Base-by-base conservation (phyloP, 2,888 invertebrate species). In the Ceramica pisi region DNA sequence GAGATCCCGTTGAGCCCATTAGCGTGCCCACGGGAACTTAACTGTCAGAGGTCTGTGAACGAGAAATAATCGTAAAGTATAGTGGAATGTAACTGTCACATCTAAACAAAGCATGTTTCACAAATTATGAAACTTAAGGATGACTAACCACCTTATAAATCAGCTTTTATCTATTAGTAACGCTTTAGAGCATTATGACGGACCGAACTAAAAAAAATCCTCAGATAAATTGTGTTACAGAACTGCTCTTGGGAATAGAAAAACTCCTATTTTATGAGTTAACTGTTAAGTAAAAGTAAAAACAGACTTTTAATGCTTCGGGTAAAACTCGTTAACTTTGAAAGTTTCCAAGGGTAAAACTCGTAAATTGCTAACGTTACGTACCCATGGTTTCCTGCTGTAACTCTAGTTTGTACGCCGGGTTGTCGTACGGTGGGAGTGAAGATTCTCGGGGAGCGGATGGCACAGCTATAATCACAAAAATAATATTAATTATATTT, bases 381-480 rank as follows among this genome's bases (percentile, higher is more conserved):
- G 95, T 96, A 98, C 98, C 98, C 98, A 98, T 98, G 89, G 98
- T 98, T 96, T 98, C 98, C 96, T 98, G 98, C 94, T 98, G 98
- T 93, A 98, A 97, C 95, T 98, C 98, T 92, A 98, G 98, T 97
- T 99, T 99, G 96, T 98, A 99, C 88, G 98, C 98, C 59, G 98
- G 98, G 95, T 98, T 99, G 93, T 99, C 98, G 90, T 98, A 98
- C 57, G 98, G 98, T 44, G 96, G 96, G 71, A 96, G 90, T n/a
- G 98, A 98, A 64, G 98, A 98, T 90, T 98, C 98, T 81, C 98
- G 94, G 19, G 97, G 97, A 51, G 97, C 97, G 61, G 98, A 97
- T 84, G 98, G 98, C 89, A 98, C 98, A 79, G 98, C 97, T 89
- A 97, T 97, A 91, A 90, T 68, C 1, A 51, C 14, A n/a, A 44